phyloP scores from a whole-genome alignment of 1,140 invertebrate species.

The Capitella teleta region DNA sequence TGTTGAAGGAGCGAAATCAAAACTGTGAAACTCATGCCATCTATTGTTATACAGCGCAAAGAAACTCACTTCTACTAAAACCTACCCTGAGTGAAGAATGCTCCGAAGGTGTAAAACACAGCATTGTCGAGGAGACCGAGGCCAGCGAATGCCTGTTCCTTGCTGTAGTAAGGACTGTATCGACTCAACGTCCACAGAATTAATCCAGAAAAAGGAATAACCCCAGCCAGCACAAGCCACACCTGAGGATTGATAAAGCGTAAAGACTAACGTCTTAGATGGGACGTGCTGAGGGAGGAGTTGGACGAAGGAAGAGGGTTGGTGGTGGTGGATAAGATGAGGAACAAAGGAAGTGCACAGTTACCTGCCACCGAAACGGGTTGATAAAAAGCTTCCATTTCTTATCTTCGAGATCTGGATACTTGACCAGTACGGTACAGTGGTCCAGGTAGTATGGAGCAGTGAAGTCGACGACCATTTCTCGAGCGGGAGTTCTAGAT shows the following conservation, averaged over 20 bases:
- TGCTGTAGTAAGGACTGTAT: slow-evolving; percentile 10
- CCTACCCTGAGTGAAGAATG: slow-evolving; percentile 24
- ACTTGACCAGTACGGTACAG: slow-evolving; percentile 19
- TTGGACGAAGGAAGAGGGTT: background rate
- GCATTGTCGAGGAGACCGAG: slow-evolving; percentile 14
- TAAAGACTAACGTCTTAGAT: slow-evolving; percentile 1
- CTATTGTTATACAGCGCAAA: background rate
- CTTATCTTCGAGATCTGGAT: slow-evolving; percentile 18
- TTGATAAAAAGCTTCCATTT: slow-evolving; percentile 24
- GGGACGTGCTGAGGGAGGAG: background rate
- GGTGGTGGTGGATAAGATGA: background rate
- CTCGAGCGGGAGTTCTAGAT: slow-evolving; percentile 14
- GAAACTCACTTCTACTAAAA: background rate
- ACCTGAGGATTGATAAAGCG: background rate
- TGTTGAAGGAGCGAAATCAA: background rate
- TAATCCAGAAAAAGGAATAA: background rate
- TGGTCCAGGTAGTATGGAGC: slow-evolving; percentile 22
- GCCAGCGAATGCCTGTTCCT: background rate
- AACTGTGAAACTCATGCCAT: background rate
- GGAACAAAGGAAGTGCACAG: slow-evolving; percentile 12
- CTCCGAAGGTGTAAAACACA: slow-evolving; percentile 26
- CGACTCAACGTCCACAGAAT: background rate
- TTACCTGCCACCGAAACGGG: slow-evolving; percentile 19
- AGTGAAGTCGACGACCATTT: slow-evolving; percentile 24
- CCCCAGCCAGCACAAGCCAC: background rate